Percentiles rank a stretch among this genome's conserved stretches.
Evolutionary conservation across 2,797 vertebrate genomes (phyloP).

Genomic region (Parauchenoglanis ngamensis): DNA sequence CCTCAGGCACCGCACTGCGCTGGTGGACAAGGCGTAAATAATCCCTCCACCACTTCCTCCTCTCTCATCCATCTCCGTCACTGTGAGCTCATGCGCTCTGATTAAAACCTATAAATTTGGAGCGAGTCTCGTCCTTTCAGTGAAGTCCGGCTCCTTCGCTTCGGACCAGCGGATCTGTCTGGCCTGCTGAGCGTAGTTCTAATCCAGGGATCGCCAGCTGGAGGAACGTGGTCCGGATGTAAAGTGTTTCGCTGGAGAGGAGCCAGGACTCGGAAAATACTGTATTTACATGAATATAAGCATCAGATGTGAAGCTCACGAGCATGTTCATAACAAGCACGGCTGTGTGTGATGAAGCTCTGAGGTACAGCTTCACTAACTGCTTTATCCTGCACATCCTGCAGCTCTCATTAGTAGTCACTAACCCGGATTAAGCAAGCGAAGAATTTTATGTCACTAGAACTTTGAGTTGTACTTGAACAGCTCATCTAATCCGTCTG

Average conservation of each 20-base stretch:
- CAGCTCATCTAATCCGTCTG: neutral
- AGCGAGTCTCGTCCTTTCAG: neutral
- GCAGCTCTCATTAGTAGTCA: too few species aligned
- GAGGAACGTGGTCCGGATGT: neutral
- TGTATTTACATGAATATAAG: neutral
- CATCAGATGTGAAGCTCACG: neutral
- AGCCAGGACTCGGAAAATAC: neutral
- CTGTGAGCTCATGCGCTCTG: neutral
- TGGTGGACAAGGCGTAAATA: constrained; percentile 22
- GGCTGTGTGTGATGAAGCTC: neutral
- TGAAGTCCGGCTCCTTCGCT: too few species aligned
- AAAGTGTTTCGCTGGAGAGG: neutral
- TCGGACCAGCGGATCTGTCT: neutral
- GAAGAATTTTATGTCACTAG: too few species aligned
- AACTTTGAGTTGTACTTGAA: too few species aligned
- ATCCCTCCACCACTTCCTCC: neutral
- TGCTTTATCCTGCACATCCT: too few species aligned
- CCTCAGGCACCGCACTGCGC: neutral
- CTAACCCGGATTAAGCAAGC: too few species aligned
- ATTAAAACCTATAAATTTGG: neutral
- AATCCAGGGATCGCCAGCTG: neutral
- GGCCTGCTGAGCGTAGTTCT: too few species aligned
- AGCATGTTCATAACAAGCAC: too few species aligned
- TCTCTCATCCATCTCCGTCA: neutral
- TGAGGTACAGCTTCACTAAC: neutral